Base-by-base conservation (phyloP, 2,797 vertebrate genomes). In the Sternotherus odoratus region DNA sequence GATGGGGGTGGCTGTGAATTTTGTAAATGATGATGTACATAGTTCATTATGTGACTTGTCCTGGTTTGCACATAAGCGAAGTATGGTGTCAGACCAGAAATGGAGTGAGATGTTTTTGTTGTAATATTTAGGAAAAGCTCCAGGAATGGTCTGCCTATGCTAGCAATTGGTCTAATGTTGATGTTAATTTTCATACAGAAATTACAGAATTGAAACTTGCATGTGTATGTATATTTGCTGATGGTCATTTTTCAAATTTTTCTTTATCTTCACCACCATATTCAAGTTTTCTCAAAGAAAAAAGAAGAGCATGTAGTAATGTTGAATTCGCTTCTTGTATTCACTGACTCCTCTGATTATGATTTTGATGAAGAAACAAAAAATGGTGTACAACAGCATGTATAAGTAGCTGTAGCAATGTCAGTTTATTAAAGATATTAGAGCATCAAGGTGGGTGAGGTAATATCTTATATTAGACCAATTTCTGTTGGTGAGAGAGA, bases 311-410 rank as follows among this genome's bases (percentile, higher is more conserved):
- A 36, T 51, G 48, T 36, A 51, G 50, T 78, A n/a, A 51, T 11
- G 49, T 48, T 39, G 19, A 6, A 30, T 15, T 39, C 53, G 88
- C 89, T 90, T 53, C 21, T 24, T 53, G 88, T 91, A 94, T 83
- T 92, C 79, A 95, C 94, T 94, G 93, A 94, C 83, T 92, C 93
- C 92, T 92, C 94, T 95, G 93, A 96, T 95, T 97, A 94, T 90
- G 88, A 88, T 90, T 53, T 24, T 53, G 23, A 92, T 95, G 53
- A 30, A 81, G 43, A 81, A 24, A 17, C 46, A 57, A 21, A 48
- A 60, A 33, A 60, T 30, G 15, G 30, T 33, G 28, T 33, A 12
- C 12, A 60, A 33, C 30, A 60, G 30, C 57, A 53, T 53, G 23
- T 53, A 23, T 23, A 8, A 53, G 9, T 53, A 53, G 23, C 23